Conservation (phyloP, 2,797 vertebrate species). For the Hoplostethus atlanticus region DNA sequence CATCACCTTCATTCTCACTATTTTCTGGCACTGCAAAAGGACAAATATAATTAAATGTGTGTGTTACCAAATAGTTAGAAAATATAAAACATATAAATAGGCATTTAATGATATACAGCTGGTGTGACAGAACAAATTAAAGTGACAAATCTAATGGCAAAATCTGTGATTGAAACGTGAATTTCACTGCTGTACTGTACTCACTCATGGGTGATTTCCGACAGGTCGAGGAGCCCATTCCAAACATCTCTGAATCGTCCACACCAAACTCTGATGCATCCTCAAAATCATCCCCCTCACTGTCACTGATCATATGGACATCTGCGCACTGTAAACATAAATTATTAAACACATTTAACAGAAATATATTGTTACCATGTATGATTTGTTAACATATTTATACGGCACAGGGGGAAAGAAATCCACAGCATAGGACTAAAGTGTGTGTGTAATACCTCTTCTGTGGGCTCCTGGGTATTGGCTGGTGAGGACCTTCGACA, state of each 20-base stretch:
- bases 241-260: conserved; percentile 98
- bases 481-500: conserved; percentile 93
- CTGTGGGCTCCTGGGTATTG: conserved; percentile 92
- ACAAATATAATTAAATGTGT: conserved; percentile 2
- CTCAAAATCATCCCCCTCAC: conserved; percentile 98
- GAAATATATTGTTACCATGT: conserved; percentile 9
- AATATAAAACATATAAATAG: no score
- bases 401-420: conserved; percentile 1
- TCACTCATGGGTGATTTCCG: conserved; percentile 98
- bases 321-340: conserved; percentile 89
- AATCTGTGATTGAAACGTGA: not conserved
- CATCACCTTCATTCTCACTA: conserved; percentile 98
- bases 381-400: conserved; percentile 9
- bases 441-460: conserved; percentile 86
- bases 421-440: conserved; percentile 6
- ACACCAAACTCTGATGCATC: conserved; percentile 98
- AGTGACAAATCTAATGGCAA: not conserved
- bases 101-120: not conserved
- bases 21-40: conserved; percentile 94
- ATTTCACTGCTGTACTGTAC: conserved; percentile 43
- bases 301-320: conserved; percentile 99
- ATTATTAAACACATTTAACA: not conserved
- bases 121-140: not conserved
- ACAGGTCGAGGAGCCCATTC: conserved; percentile 91
- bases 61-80: no score